phyloP scores from a whole-genome alignment of 2,888 invertebrate species.

The Leptarthrus brevirostris region DNA sequence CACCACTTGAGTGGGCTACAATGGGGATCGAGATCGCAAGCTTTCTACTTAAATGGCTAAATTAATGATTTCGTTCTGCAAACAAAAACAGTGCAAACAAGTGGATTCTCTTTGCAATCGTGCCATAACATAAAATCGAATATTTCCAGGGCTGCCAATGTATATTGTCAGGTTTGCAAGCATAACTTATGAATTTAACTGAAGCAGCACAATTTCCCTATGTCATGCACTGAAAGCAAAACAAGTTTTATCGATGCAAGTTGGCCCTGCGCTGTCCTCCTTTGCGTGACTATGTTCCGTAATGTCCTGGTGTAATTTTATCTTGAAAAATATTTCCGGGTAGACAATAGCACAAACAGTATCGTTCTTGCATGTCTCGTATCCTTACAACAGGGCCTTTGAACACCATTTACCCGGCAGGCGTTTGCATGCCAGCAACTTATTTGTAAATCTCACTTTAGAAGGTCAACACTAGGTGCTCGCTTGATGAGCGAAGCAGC shows the following conservation, averaged over 20 bases:
- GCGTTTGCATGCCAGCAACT: conserved; percentile 17
- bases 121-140: no score
- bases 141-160: no score
- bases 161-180: no score
- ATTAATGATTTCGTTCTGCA: no score
- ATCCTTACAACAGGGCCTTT: neutral
- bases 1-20: no score
- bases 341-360: conserved; percentile 20
- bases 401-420: neutral
- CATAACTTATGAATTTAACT: no score
- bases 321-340: conserved; percentile 54
- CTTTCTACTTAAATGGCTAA: no score
- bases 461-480: neutral
- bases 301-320: conserved; percentile 53
- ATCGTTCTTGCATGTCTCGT: neutral
- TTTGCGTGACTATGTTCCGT: conserved; percentile 37
- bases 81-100: no score
- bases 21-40: no score
- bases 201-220: no score
- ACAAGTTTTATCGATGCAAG: neutral
- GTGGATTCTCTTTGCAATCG: no score
- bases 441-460: conserved; percentile 33
- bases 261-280: conserved; percentile 1
- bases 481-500: neutral
- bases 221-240: neutral